Evolutionary conservation across 2,113 vertebrate species (phyloP), one percentile per base, ranked within the genome.

Genomic region (Colius striatus): DNA sequence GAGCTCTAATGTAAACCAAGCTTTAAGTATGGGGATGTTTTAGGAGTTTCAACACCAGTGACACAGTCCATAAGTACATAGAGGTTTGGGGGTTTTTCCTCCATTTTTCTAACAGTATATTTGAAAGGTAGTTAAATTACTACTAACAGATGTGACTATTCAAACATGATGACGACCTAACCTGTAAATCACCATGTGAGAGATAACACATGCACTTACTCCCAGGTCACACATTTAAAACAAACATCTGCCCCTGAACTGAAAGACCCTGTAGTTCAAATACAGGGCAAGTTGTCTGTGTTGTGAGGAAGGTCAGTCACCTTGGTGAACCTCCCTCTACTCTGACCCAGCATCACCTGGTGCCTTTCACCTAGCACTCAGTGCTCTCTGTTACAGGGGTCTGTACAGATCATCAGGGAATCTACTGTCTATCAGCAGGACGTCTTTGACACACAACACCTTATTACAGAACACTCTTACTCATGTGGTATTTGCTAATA

Each of bases 281-380:
- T 0, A 10, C 11, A 0, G 1, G 65, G 19, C 70, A 34, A 17
- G 15, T 1, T 14, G 43, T 43, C 53, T 29, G 34, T 57, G 53
- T 10, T 57, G 30, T 1, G 29, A 66, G 25, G 53, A 48, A 60
- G n/a, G 7, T 4, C 3, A 26, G 5, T 17, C 15, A 13, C 17
- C 60, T 12, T 8, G 23, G 36, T 7, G 30, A 67, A 14, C 14
- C 29, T 18, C 41, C 10, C 48, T 67, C 34, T 58, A 50, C 38
- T 55, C 84, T 50, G n/a, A 32, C 26, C 68, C 3, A 29, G 10
- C 32, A 41, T 0, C 36, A 36, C 16, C 41, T 62, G 2, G 19
- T 9, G 21, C 4, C 78, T 55, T 5, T 22, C 19, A 16, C 2
- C 2, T 9, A 12, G 36, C 18, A 0, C 50, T 20, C 0, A 0